Conservation (phyloP, 2,113 vertebrate species). For the Eulemur macaco region DNA sequence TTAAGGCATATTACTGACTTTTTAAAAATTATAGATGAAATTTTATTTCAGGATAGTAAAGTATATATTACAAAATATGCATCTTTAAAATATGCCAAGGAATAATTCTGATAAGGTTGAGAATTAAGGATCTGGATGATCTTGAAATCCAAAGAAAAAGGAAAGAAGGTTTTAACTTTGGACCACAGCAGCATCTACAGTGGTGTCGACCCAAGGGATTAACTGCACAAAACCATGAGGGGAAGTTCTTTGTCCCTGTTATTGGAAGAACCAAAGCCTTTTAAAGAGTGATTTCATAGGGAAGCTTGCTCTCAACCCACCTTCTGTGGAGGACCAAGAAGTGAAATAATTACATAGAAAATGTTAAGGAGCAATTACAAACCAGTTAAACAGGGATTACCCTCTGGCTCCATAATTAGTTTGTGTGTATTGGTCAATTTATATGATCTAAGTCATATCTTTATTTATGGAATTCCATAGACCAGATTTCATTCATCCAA, state of each 20-base stretch:
- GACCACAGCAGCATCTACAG: background rate
- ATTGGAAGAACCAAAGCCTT: background rate
- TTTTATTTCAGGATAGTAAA: background rate
- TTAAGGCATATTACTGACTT: background rate
- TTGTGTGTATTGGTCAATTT: background rate
- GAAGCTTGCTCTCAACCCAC: background rate
- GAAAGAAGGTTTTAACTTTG: background rate
- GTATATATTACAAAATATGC: background rate
- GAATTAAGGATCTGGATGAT: background rate
- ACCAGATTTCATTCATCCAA: background rate
- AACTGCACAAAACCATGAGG: background rate
- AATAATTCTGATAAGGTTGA: background rate
- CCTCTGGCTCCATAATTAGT: background rate
- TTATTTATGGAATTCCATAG: background rate
- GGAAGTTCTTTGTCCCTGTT: background rate
- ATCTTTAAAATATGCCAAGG: background rate
- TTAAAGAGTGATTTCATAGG: background rate
- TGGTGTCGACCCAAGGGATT: background rate
- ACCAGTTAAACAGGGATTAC: background rate
- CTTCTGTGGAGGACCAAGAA: background rate
- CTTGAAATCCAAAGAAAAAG: background rate
- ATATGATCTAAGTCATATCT: background rate
- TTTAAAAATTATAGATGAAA: background rate
- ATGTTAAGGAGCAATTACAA: background rate
- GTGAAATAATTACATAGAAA: background rate